Base-by-base conservation (phyloP, 2,797 vertebrate species). In the Acanthurus tractus region DNA sequence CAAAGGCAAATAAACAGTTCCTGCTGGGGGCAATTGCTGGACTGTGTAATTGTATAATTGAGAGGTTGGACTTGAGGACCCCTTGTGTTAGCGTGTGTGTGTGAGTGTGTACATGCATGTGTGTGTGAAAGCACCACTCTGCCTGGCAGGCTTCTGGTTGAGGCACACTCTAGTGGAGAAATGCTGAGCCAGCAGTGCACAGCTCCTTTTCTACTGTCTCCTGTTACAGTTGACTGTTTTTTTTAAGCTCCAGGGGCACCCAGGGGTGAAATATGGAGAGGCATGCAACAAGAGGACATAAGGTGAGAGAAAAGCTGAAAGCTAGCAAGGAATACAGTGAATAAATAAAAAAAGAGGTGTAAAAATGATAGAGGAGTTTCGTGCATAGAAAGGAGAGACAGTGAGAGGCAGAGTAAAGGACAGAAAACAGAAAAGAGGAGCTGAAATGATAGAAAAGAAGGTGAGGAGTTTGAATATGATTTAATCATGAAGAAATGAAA, bases 41-140 rank as follows among this genome's bases (percentile, higher is more conserved):
- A 89, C 86, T 91, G 81, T 90, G 87, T 91, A 92, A 94, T 94
- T 92, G 86, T 93, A 87, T 94, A 93, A 92, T 93, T 92, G 90
- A 92, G 90, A 92, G 86, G 78, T 88, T 92, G 75, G 84, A 90
- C 79, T 88, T 75, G 62, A 88, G 83, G 84, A 89, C 82, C 79
- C 61, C 70, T 63, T 48, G 10, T 77, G 68, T 73, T 63, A 65
- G 71, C 58, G 65, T 70, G 45, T 79, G 75, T 65, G 58, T 54
- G 58, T 66, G 50, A 78, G 67, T 66, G 79, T 78, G 58, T 54
- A 53, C 23, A 22, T 10, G 1, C 22, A 29, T 42, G 38, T 62
- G 46, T 55, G 74, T 45, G 63, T 70, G 55, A 68, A 74, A 69
- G 74, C 72, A 40, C 54, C 34, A 54, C 71, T 84, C 82, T 58